These are phyloP conservation scores for Potamilus streckersoni DNA, from an alignment of 1,140 invertebrate species.

Conservation along the genomic window DNA sequence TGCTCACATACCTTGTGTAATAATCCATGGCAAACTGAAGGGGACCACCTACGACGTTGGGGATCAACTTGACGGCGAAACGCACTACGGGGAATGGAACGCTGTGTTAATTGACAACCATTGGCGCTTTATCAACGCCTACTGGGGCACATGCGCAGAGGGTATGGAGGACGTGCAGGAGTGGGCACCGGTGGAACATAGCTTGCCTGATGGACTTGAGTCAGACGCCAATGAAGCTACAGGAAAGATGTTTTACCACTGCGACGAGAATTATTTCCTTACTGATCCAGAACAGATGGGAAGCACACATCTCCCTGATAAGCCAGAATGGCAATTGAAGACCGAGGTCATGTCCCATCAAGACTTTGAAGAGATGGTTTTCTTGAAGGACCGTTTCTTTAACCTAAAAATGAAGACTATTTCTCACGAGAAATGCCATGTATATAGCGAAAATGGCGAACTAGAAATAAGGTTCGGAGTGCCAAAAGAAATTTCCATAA, in stretches of 20 bases:
- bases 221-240: slow-evolving; percentile 18
- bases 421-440: slow-evolving; percentile 39
- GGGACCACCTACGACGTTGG: slow-evolving; percentile 58
- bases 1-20: slow-evolving; percentile 52
- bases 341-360: slow-evolving; percentile 34
- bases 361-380: slow-evolving; percentile 51
- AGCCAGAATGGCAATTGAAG: slow-evolving; percentile 52
- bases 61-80: slow-evolving; percentile 46
- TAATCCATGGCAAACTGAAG: slow-evolving; percentile 56
- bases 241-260: slow-evolving; percentile 45
- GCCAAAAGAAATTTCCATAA: slow-evolving; percentile 29
- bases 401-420: slow-evolving; percentile 45
- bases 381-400: slow-evolving; percentile 56
- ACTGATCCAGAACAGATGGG: slow-evolving; percentile 71
- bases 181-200: slow-evolving; percentile 28
- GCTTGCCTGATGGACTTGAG: slow-evolving; percentile 27
- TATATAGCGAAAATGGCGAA: slow-evolving; percentile 34
- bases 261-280: slow-evolving; percentile 69
- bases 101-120: slow-evolving; percentile 49
- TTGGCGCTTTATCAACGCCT: slow-evolving; percentile 58
- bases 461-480: slow-evolving; percentile 45
- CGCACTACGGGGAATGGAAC: slow-evolving; percentile 57
- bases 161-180: slow-evolving; percentile 25
- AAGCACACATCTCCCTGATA: slow-evolving; percentile 70
- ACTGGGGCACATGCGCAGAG: slow-evolving; percentile 58